Percentiles rank a stretch among this genome's conserved stretches.
Conservation (phyloP, 2,113 vertebrate species). For the Erythrolamprus reginae region DNA sequence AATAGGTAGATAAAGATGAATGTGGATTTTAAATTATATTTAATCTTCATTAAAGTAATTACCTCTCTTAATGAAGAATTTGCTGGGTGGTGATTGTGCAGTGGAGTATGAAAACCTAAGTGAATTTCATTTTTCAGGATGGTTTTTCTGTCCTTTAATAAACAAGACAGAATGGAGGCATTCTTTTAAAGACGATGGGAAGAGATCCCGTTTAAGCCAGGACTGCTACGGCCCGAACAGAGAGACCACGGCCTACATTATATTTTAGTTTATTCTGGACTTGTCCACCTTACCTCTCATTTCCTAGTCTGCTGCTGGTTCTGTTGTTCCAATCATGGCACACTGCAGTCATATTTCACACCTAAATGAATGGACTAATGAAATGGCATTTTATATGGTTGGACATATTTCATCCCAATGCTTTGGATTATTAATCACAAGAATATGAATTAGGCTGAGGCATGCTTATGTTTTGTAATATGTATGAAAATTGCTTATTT, state of each 20-base stretch:
- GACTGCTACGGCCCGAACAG: slow-evolving; percentile 20
- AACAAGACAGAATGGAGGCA: slow-evolving; percentile 46
- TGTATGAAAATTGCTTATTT: slow-evolving; percentile 61
- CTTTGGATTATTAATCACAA: slow-evolving; percentile 53
- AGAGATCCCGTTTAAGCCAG: slow-evolving; percentile 24
- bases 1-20: slow-evolving; percentile 61
- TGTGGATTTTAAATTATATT: slow-evolving; percentile 60
- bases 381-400: slow-evolving; percentile 33
- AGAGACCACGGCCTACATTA: background rate
- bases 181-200: slow-evolving; percentile 28
- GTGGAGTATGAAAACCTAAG: slow-evolving; percentile 57
- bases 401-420: slow-evolving; percentile 37
- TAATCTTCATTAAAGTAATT: slow-evolving; percentile 67
- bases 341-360: slow-evolving; percentile 34
- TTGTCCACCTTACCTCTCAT: background rate
- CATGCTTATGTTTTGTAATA: slow-evolving; percentile 56
- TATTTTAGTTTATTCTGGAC: background rate
- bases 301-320: background rate
- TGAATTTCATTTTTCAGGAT: slow-evolving; percentile 56
- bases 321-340: slow-evolving; percentile 15
- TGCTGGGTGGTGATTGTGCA: slow-evolving; percentile 57
- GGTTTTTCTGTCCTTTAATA: slow-evolving; percentile 54
- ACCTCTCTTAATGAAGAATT: slow-evolving; percentile 63
- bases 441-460: slow-evolving; percentile 51
- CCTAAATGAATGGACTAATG: slow-evolving; percentile 46